Evolutionary conservation across 2,888 invertebrate genomes (phyloP), one percentile per base, ranked within the genome.

Genomic region (Tenthredo livida): DNA sequence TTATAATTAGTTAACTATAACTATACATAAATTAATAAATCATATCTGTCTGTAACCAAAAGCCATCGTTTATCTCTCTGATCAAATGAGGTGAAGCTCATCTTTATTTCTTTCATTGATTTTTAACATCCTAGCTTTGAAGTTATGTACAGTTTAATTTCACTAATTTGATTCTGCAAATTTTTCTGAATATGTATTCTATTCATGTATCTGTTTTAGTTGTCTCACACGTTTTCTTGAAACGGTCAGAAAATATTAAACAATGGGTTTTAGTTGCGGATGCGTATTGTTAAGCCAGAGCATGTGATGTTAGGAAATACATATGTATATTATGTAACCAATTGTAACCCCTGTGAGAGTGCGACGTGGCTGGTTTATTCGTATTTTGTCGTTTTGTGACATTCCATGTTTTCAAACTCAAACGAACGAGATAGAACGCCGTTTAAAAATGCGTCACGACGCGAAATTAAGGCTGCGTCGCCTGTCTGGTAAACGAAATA

Each of bases 321-420:
- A 87, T 86, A 86, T 88, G 88, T 77, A 78, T 58, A 77, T 80
- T 80, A 67, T 67, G 61, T 80, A 80, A 80, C 58, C 80, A 84
- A 61, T 84, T 54, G 37, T 65, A 84, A 85, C 72, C 82, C 73
- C 58, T 54, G 54, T 84, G 70, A 86, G 70, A 85, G 87, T 86
- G 85, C 82, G 84, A 82, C 84, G 85, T 82, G 84, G 86, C 84
- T 83, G 43, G 73, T 87, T 72, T 78, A 67, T 50, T 85, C 84
- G 78, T 78, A 78, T 89, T 88, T 89, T 89, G 87, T 90, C 89
- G 87, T 90, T 90, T 91, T 91, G 88, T 89, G 88, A 92, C 92
- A 92, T 92, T 92, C 92, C 92, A 92, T 90, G 89, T 89, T 91
- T 91, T 88, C 89, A 89, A 89, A 90, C 90, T 90, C 87, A 86